phyloP scores from a whole-genome alignment of 1,140 invertebrate genomes.

The Apolygus lucorum region DNA sequence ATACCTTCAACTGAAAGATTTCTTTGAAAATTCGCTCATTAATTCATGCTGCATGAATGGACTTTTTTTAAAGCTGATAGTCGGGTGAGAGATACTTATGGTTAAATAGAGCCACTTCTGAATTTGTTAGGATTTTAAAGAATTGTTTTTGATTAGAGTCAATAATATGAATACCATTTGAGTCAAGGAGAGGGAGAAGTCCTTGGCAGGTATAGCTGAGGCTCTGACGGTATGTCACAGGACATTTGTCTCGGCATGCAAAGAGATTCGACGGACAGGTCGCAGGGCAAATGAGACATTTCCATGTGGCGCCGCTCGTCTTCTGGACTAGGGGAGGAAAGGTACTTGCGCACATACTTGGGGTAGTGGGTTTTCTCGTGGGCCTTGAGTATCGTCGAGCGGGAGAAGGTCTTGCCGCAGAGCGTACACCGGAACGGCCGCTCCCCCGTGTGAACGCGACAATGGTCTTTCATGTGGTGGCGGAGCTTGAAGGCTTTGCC shows the following conservation, averaged over 20 bases:
- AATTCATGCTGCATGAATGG: no score
- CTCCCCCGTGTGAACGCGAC: conserved; percentile 82
- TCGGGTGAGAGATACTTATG: no score
- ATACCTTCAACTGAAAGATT: no score
- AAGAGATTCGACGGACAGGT: conserved; percentile 32
- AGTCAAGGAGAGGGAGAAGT: conserved; percentile 30
- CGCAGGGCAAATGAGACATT: conserved; percentile 31
- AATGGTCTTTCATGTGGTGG: conserved; percentile 89
- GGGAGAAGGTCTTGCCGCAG: conserved; percentile 81
- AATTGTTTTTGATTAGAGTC: not conserved
- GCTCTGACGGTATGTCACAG: conserved; percentile 22
- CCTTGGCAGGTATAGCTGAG: conserved; percentile 28
- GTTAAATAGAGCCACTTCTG: no score
- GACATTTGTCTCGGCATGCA: conserved; percentile 31
- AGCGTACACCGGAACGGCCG: conserved; percentile 77
- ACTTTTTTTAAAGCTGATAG: no score
- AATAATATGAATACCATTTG: conserved; percentile 16
- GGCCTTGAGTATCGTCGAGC: conserved; percentile 79
- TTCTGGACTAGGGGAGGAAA: conserved; percentile 73
- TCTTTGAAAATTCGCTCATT: no score
- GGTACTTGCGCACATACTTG: conserved; percentile 76
- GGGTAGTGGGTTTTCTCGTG: conserved; percentile 88
- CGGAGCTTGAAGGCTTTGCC: conserved; percentile 81
- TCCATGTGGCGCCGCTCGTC: conserved; percentile 46
- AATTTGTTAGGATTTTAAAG: no score